These are phyloP conservation scores for Drosophila lacertosa DNA, from an alignment of 1,140 invertebrate species.

Conservation along the genomic window DNA sequence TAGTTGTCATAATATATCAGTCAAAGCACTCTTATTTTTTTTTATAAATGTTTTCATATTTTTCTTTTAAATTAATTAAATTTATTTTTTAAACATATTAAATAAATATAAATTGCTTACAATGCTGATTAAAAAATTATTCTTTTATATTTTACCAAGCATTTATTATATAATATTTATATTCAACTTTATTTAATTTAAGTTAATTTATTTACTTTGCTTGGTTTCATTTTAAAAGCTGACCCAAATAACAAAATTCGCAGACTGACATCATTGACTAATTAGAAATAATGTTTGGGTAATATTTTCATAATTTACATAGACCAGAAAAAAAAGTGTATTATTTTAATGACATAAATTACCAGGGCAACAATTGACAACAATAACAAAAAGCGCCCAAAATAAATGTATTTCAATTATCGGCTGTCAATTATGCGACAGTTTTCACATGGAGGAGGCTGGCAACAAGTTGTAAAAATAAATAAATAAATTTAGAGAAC, in stretches of 20 bases:
- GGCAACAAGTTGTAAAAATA: slow-evolving; percentile 36
- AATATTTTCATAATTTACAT: slow-evolving; percentile 32
- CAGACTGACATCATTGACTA: slow-evolving; percentile 37
- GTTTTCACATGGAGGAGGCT: slow-evolving; percentile 47
- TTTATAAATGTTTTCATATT: no score
- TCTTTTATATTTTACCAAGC: no score
- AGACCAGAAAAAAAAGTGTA: slow-evolving; percentile 1
- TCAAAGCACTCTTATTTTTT: no score
- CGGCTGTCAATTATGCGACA: slow-evolving; percentile 70
- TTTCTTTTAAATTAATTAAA: no score
- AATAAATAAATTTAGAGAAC: slow-evolving; percentile 34
- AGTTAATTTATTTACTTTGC: no score
- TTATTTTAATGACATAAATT: slow-evolving; percentile 16
- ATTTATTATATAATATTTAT: no score
- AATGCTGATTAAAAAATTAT: no score
- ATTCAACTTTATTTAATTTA: neutral
- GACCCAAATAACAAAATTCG: slow-evolving; percentile 2
- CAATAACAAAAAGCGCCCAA: slow-evolving; percentile 34
- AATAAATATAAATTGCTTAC: no score
- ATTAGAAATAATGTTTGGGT: slow-evolving; percentile 38
- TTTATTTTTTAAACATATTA: no score
- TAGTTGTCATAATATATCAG: no score
- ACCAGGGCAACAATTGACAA: slow-evolving; percentile 26
- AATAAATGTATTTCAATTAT: slow-evolving; percentile 69
- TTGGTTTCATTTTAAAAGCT: no score